Percentiles rank a stretch among this genome's conserved stretches.
Evolutionary conservation across 1,140 invertebrate species (phyloP).

Genomic region (Aphelenchoides fujianensis): DNA sequence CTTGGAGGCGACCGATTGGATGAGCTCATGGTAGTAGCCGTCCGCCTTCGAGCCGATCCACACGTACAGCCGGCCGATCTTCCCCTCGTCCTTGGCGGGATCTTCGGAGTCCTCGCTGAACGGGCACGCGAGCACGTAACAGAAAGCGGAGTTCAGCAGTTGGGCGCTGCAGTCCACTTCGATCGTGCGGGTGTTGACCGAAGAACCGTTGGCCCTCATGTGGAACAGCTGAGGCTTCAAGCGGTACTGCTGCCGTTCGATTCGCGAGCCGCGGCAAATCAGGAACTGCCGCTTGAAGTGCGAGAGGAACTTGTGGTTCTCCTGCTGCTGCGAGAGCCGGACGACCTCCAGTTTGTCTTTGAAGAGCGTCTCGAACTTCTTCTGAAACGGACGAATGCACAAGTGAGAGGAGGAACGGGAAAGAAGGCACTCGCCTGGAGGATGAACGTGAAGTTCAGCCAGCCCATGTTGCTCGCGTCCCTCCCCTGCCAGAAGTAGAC

Average conservation of each 20-base stretch:
- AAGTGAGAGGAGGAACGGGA: conserved; percentile 42
- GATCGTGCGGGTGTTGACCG: conserved; percentile 85
- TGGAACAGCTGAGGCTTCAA: conserved; percentile 85
- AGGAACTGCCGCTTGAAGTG: conserved; percentile 94
- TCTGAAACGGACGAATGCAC: conserved; percentile 77
- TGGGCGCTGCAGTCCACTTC: conserved; percentile 67
- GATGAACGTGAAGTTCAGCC: conserved; percentile 94
- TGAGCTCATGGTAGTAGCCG: conserved; percentile 79
- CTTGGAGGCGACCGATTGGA: conserved; percentile 68
- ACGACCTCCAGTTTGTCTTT: conserved; percentile 93
- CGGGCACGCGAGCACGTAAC: conserved; percentile 60
- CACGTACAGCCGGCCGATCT: conserved; percentile 89
- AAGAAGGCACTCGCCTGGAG: conserved; percentile 64
- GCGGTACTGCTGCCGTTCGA: conserved; percentile 48
- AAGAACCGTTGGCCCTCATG: conserved; percentile 87
- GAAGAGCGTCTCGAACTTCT: conserved; percentile 93
- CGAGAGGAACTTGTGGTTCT: conserved; percentile 96
- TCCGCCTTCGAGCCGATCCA: conserved; percentile 90
- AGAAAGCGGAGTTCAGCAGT: conserved; percentile 65
- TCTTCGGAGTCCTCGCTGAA: conserved; percentile 32
- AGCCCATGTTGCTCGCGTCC: conserved; percentile 96
- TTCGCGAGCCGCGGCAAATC: conserved; percentile 74
- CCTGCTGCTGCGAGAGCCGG: conserved; percentile 77
- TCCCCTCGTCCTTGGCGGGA: conserved; percentile 71
- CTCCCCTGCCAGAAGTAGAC: conserved; percentile 99